Conservation (phyloP, 2,113 vertebrate genomes). For the Fregata magnificens region DNA sequence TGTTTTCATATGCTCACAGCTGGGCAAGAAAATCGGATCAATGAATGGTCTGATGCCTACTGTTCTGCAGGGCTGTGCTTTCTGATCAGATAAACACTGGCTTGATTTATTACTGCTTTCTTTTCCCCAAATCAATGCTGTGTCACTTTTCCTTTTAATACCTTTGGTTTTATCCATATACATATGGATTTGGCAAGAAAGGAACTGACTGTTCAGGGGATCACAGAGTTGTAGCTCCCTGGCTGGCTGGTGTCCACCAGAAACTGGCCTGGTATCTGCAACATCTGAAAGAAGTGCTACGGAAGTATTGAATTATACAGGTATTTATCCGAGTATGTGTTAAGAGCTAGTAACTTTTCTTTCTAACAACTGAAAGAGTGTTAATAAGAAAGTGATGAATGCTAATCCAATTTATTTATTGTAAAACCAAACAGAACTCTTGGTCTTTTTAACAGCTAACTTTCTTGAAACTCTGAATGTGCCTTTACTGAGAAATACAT, state of each 20-base stretch:
- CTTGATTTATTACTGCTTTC: neutral
- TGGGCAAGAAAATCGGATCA: neutral
- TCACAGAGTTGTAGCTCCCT: neutral
- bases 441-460: neutral
- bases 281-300: neutral
- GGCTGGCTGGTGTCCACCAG: neutral
- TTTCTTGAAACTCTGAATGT: neutral
- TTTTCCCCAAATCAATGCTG: neutral
- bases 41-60: neutral
- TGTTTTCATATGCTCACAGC: neutral
- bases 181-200: neutral
- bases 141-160: neutral
- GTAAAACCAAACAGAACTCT: neutral
- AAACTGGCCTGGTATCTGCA: neutral
- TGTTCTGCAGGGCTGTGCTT: neutral
- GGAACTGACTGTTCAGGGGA: neutral
- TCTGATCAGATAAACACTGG: neutral
- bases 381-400: neutral
- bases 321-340: fast-evolving
- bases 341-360: neutral
- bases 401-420: neutral
- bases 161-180: neutral
- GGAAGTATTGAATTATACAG: neutral
- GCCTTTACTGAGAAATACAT: neutral
- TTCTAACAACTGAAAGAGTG: neutral